Base-by-base conservation (phyloP, 2,888 invertebrate species). In the Drosophila niveifrons region DNA sequence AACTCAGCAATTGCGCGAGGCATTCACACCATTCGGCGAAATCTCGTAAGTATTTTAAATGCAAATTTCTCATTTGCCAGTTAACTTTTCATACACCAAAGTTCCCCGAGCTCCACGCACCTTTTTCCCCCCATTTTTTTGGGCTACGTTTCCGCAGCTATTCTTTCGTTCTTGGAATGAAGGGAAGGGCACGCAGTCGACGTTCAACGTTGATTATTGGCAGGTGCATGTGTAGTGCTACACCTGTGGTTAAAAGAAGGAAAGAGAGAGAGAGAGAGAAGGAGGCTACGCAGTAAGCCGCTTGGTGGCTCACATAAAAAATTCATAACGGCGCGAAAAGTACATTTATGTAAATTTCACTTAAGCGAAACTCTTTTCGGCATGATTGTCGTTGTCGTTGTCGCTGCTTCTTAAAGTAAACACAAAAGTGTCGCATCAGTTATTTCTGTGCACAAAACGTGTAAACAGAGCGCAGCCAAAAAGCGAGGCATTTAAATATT, bases 11-110 rank as follows among this genome's bases (percentile, higher is more conserved):
- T 95, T 99, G 89, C 95, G 97, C 92, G 99, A 99, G 92, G 99
- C 99, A 57, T 99, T 99, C 93, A 96, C 97, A 85, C 97, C 98
- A 67, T 99, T 99, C 92, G 99, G 99, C 91, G 99, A 99, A 94
- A 98, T 99, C 93, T 99, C 99, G 97, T 97, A 94, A 96, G 97
- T 95, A 89, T 78, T 78, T 57, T 57, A 86, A 72, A 88, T 85
- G 85, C 75, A 83, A 88, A 89, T 82, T 78, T 75, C 69, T 65
- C 65, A 72, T 82, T 75, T 77, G 62, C 43, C 66, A 61, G 71
- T 83, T 80, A 71, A 74, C 66, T 74, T 74, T 69, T 43, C 66
- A 70, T 51, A 57, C 18, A 29, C 47, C 17, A n/a, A 31, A 39
- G 36, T 39, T 39, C 36, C 36, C 2, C 15, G 39, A 15, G 15